These are phyloP conservation scores for Zaprionus lachaisei DNA, from an alignment of 1,140 invertebrate genomes.

Conservation along the genomic window DNA sequence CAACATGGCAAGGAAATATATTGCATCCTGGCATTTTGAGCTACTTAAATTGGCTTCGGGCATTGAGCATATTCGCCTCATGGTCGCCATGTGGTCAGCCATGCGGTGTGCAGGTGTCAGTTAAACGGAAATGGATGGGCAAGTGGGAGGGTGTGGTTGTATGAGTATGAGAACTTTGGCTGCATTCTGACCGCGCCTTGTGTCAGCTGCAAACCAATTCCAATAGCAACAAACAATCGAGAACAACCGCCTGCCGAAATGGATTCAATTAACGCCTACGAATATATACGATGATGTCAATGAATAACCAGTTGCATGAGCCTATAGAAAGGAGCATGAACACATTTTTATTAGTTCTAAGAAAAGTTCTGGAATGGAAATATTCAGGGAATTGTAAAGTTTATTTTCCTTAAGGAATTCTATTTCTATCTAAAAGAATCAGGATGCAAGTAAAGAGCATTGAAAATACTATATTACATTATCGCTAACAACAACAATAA, in stretches of 20 bases:
- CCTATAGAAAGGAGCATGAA: neutral
- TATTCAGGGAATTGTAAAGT: no score
- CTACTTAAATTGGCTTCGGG: neutral
- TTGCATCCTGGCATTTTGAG: neutral
- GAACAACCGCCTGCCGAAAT: neutral
- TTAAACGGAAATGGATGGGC: neutral
- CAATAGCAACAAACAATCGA: neutral
- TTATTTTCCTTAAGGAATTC: no score
- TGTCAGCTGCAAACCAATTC: slow-evolving; percentile 23
- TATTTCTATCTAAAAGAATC: no score
- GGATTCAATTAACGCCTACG: neutral
- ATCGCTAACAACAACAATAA: no score
- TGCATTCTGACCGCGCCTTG: slow-evolving; percentile 5
- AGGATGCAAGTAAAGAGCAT: neutral
- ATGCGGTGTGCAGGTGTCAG: slow-evolving; percentile 13
- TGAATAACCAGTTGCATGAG: neutral
- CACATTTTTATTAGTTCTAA: neutral
- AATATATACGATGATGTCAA: neutral
- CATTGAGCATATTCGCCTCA: neutral
- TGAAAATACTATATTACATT: no score
- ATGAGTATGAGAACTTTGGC: neutral
- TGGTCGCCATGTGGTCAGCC: slow-evolving; percentile 25
- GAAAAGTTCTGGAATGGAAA: neutral
- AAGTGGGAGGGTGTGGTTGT: neutral
- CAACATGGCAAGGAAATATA: neutral